phyloP scores from a whole-genome alignment of 2,113 vertebrate species.

The Neomonachus schauinslandi region DNA sequence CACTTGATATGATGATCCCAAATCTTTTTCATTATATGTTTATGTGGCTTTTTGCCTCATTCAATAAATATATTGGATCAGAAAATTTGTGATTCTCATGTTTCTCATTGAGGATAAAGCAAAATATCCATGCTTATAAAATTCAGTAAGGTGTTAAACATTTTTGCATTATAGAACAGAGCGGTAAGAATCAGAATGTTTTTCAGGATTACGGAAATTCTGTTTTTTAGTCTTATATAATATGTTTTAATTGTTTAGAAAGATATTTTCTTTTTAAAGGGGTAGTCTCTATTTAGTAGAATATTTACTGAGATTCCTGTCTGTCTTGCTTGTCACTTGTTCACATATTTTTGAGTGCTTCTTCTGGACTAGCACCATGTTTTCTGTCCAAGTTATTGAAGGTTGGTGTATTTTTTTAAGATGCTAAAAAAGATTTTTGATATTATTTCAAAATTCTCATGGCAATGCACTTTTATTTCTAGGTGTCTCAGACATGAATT shows the following conservation, averaged over 20 bases:
- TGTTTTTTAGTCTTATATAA: not conserved
- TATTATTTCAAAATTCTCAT: constrained; percentile 47
- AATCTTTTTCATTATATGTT: not conserved
- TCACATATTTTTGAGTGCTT: constrained; percentile 19
- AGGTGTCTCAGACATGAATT: constrained; percentile 86
- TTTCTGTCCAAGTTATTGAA: constrained; percentile 40
- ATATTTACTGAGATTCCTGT: constrained; percentile 16
- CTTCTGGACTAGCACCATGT: not conserved
- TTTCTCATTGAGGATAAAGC: not conserved
- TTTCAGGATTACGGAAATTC: constrained; percentile 47
- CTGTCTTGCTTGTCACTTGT: constrained; percentile 26
- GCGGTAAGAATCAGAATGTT: constrained; percentile 42
- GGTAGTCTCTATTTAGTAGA: not conserved
- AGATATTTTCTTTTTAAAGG: constrained; percentile 38
- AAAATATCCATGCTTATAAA: not conserved
- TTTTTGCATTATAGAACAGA: constrained; percentile 20
- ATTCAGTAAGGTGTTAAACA: not conserved
- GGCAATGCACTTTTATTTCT: constrained; percentile 54
- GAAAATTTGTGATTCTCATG: constrained; percentile 5
- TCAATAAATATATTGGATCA: not conserved
- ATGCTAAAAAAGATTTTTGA: not conserved
- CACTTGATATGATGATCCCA: not conserved
- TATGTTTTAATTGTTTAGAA: constrained; percentile 12
- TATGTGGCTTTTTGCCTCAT: constrained; percentile 4
- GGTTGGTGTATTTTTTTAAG: not conserved